Conservation (phyloP, 2,797 vertebrate genomes). For the Lagorchestes hirsutus region DNA sequence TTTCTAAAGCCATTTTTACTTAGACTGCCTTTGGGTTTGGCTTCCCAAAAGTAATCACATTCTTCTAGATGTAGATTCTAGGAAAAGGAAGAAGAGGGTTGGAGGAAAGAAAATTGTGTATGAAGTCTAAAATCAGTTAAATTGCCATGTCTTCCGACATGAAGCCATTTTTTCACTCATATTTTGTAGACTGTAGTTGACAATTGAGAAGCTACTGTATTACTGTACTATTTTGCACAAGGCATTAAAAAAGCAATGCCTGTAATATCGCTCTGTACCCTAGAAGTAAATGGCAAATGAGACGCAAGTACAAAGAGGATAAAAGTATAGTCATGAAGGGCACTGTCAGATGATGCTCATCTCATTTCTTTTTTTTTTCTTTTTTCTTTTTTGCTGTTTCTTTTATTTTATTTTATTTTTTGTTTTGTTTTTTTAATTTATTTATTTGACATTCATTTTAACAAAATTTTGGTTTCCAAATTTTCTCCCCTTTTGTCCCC, state of each 20-base stretch:
- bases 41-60: not conserved
- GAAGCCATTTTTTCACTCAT: not conserved
- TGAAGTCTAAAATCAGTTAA: not conserved
- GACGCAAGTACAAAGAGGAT: not conserved
- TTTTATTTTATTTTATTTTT: too few relatives aligned
- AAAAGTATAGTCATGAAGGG: not conserved
- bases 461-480: too few relatives aligned
- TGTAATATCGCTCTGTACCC: slow-evolving; percentile 44
- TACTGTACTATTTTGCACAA: not conserved
- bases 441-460: too few relatives aligned
- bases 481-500: too few relatives aligned
- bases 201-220: not conserved
- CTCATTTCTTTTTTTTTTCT: slow-evolving; percentile 43
- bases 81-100: not conserved
- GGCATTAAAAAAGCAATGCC: not conserved
- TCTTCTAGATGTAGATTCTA: not conserved
- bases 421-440: too few relatives aligned
- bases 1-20: not conserved
- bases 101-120: not conserved
- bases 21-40: not conserved
- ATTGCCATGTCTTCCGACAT: not conserved
- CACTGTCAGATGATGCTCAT: not conserved
- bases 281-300: slow-evolving; percentile 9
- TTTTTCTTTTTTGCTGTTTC: too few relatives aligned
- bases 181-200: not conserved